Evolutionary conservation across 2,797 vertebrate species (phyloP), one percentile per base, ranked within the genome.

Genomic region (Sebastes matsubarae): DNA sequence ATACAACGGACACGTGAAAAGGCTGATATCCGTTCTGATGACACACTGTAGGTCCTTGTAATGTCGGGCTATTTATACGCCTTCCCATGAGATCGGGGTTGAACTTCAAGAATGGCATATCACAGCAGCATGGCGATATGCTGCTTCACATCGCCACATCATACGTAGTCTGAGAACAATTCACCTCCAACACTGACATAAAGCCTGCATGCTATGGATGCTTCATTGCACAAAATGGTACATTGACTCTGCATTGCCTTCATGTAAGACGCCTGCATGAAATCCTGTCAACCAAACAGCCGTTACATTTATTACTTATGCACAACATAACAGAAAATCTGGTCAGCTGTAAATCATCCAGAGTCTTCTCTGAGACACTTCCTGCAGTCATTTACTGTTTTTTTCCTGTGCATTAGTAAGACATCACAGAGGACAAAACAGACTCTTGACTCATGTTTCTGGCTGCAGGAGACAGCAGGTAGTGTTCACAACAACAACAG

Each of bases 381-480:
- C 68, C 50, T 77, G 25, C 72, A 64, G 60, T 80, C 71, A 69
- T 72, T 83, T 63, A 64, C 58, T 29, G 34, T 59, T 63, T 82
- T 63, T 64, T 79, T 80, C 72, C 75, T 70, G 68, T 81, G 68
- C 69, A 80, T 84, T 87, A 63, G 72, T 63, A 46, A 83, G 75
- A 75, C 77, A 78, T 84, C 79, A 69, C 79, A 32, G 65, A 87
- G 85, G 80, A 89, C 82, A 75, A 72, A 77, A 80, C 64, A 82
- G 76, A 79, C 65, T 81, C 68, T 76, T 75, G 78, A 84, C 81
- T 91, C 88, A 75, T 88, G 84, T 89, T 91, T 86, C 79, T 85
- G 84, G 77, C 75, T 84, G 73, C 71, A 85, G 87, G 83, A 90
- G 85, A 85, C 79, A 82, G 86, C 87, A 87, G 88, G 87, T 87